A percentile compares a stretch with the other conserved stretches of the same genome.
These are phyloP conservation scores for Sebastes schlegelii DNA, from an alignment of 2,113 vertebrate genomes.

Conservation along the genomic window DNA sequence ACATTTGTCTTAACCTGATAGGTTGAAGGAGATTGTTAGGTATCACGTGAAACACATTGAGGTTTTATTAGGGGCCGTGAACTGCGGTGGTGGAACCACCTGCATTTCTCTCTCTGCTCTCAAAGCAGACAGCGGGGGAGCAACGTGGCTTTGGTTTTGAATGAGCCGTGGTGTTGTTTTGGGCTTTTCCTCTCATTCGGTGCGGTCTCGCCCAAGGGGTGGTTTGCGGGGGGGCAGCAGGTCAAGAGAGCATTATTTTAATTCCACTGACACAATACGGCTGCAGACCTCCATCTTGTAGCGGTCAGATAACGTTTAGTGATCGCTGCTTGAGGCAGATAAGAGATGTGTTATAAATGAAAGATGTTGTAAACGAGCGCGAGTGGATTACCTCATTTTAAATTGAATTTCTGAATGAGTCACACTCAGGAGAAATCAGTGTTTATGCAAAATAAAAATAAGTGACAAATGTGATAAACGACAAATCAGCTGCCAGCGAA, in stretches of 20 bases:
- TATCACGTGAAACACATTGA: constrained; percentile 36
- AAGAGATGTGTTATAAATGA: constrained; percentile 61
- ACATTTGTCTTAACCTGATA: constrained; percentile 60
- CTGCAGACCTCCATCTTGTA: constrained; percentile 49
- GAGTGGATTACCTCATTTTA: constrained; percentile 17
- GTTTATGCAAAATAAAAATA: not conserved
- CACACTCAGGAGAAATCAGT: not conserved
- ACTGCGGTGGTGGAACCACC: constrained; percentile 47
- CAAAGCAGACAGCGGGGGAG: not conserved
- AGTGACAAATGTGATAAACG: constrained; percentile 7
- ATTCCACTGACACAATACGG: constrained; percentile 44
- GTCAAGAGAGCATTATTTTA: constrained; percentile 68
- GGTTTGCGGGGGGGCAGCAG: constrained; percentile 6
- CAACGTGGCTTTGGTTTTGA: constrained; percentile 12
- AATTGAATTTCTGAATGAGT: constrained; percentile 20
- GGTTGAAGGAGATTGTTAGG: constrained; percentile 46
- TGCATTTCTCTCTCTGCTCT: constrained; percentile 44
- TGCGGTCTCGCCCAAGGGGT: constrained; percentile 1
- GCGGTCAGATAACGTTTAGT: constrained; percentile 59
- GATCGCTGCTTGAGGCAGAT: constrained; percentile 66
- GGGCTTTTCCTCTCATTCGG: constrained; percentile 6
- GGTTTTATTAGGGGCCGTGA: constrained; percentile 56
- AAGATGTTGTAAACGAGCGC: constrained; percentile 30
- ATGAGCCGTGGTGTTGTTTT: constrained; percentile 1
- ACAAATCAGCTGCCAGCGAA: not conserved